Conservation (phyloP, 2,797 vertebrate species). For the Peromyscus eremicus region DNA sequence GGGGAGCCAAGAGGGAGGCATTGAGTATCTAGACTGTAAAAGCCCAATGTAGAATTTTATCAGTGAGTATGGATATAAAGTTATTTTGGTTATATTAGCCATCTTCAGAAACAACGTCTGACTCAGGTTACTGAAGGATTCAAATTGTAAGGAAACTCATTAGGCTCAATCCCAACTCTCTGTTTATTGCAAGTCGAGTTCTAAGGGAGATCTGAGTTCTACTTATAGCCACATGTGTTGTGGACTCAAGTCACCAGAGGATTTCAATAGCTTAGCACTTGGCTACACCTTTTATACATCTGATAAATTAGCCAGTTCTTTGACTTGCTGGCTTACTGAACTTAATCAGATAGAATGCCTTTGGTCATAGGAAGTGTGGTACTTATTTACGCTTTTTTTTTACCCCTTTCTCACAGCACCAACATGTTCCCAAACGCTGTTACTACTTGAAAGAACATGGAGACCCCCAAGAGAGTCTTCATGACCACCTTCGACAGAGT, state of each 20-base stretch:
- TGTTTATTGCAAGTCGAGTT: conserved; percentile 3
- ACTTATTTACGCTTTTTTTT: conserved; percentile 72
- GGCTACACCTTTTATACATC: not conserved
- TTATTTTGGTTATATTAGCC: conserved; percentile 39
- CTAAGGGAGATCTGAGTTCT: not conserved
- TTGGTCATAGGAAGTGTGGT: conserved; percentile 34
- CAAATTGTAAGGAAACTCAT: not conserved
- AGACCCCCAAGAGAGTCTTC: conserved; percentile 78
- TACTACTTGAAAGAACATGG: conserved; percentile 82
- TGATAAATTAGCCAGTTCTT: conserved; percentile 28
- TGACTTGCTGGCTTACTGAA: not conserved
- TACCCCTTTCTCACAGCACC: conserved; percentile 67
- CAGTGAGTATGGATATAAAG: not conserved
- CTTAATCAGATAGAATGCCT: conserved; percentile 28
- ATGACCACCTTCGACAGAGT: conserved; percentile 77
- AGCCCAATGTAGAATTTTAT: conserved; percentile 30
- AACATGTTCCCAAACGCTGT: conserved; percentile 80
- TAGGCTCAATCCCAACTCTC: not conserved
- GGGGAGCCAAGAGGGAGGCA: not conserved
- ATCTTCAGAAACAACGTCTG: conserved; percentile 9
- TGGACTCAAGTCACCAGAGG: not conserved
- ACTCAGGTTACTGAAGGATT: conserved; percentile 1
- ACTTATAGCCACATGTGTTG: not conserved
- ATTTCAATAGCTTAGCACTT: conserved; percentile 31
- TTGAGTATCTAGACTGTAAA: not conserved